Evolutionary conservation across 2,888 invertebrate genomes (phyloP).

Genomic region (Vannuccia rotundouncinata): DNA sequence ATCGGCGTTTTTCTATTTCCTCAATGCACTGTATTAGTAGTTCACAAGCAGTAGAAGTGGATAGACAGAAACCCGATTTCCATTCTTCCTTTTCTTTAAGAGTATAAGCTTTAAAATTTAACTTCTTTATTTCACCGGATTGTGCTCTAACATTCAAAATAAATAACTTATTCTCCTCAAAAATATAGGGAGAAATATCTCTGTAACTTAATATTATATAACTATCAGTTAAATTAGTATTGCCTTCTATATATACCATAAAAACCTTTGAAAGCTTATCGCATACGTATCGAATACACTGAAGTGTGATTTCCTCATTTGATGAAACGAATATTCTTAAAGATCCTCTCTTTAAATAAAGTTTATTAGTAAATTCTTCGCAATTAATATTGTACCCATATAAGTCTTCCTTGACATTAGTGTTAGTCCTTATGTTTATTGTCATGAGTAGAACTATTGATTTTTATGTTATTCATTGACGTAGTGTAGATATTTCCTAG

Average conservation of each 20-base stretch:
- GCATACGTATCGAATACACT: not conserved
- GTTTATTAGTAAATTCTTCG: no score
- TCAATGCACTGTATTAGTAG: conserved; percentile 21
- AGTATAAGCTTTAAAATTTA: conserved; percentile 14
- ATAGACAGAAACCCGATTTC: not conserved
- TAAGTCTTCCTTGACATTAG: no score
- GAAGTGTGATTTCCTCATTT: not conserved
- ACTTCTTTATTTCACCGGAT: conserved; percentile 1
- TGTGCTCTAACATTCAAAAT: not conserved
- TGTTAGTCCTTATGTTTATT: no score
- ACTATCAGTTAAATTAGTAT: not conserved
- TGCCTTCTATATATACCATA: not conserved
- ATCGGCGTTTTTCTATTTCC: conserved; percentile 28
- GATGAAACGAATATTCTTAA: not conserved
- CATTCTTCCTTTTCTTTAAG: conserved; percentile 17
- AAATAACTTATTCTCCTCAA: conserved; percentile 23
- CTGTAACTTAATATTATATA: conserved; percentile 10
- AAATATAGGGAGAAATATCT: conserved; percentile 21
- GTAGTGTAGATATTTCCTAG: no score
- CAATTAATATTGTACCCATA: no score
- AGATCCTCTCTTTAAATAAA: not conserved
- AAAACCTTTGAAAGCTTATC: not conserved
- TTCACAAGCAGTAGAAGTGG: not conserved
- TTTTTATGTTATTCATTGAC: no score
- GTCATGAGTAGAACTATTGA: no score